These are phyloP conservation scores for Luidia sarsii DNA, from an alignment of 53 echinoderm and acorn worm genomes.

Conservation along the genomic window DNA sequence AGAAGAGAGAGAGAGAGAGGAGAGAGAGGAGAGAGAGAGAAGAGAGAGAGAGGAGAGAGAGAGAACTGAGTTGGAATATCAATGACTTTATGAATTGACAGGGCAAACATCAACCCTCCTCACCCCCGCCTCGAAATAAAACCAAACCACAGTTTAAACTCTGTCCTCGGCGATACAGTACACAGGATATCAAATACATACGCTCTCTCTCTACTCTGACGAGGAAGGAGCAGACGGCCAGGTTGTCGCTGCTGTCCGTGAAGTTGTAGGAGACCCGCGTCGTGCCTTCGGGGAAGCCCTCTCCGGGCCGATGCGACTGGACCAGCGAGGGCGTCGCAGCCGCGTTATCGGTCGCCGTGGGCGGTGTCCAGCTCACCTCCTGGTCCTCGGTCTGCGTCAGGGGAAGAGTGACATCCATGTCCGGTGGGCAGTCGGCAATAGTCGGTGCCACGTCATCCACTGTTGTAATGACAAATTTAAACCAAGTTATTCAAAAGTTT, in stretches of 20 bases:
- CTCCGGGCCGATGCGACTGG: conserved; percentile 41
- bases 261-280: conserved; percentile 61
- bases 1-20: too few species aligned
- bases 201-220: conserved; percentile 21
- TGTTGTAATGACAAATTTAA: too few species aligned
- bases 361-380: conserved; percentile 44
- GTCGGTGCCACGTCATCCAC: conserved; percentile 47
- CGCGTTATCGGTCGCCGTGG: conserved; percentile 57
- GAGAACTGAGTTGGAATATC: too few species aligned
- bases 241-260: conserved; percentile 37
- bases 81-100: too few species aligned
- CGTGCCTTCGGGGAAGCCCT: conserved; percentile 38
- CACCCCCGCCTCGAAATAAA: too few species aligned
- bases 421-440: conserved; percentile 52
- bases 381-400: neutral
- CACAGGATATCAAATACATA: too few species aligned
- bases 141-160: too few species aligned
- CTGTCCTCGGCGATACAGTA: too few species aligned
- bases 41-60: too few species aligned
- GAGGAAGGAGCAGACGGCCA: conserved; percentile 28
- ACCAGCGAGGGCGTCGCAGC: conserved; percentile 19
- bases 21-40: too few species aligned
- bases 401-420: conserved; percentile 11
- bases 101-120: too few species aligned
- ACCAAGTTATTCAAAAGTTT: too few species aligned